Percentiles rank a stretch among this genome's conserved stretches.
phyloP scores from a whole-genome alignment of 2,113 vertebrate species.

The Mesoclemmys tuberculata region DNA sequence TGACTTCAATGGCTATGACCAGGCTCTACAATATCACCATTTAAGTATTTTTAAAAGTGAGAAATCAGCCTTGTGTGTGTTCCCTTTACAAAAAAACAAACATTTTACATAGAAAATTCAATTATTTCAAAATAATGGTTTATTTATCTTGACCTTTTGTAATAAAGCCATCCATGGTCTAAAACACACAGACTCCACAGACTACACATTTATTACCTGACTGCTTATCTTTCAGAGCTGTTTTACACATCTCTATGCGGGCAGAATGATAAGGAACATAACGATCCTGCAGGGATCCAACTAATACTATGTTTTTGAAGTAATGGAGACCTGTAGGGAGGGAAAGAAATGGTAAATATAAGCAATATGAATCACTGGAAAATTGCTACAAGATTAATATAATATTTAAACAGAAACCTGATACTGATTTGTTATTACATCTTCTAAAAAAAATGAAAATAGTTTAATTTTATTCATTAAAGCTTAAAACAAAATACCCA shows the following conservation, averaged over 20 bases:
- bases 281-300: conserved; percentile 97
- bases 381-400: background rate
- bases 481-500: background rate
- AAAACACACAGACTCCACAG: background rate
- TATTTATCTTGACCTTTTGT: background rate
- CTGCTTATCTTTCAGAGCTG: conserved; percentile 98
- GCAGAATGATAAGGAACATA: conserved; percentile 99
- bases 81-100: no score
- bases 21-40: background rate
- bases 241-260: conserved; percentile 99
- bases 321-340: conserved; percentile 90
- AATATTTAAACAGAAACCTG: background rate
- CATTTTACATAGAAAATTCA: background rate
- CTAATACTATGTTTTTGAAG: conserved; percentile 97
- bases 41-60: background rate
- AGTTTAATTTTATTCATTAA: background rate
- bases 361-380: background rate
- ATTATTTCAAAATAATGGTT: background rate
- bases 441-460: background rate
- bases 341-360: background rate
- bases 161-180: background rate
- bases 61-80: no score
- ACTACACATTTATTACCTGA: conserved; percentile 84
- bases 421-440: background rate
- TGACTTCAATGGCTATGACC: background rate